Evolutionary conservation across 2,797 vertebrate genomes (phyloP), one percentile per base, ranked within the genome.

Genomic region (Muraenolepis orangiensis): DNA sequence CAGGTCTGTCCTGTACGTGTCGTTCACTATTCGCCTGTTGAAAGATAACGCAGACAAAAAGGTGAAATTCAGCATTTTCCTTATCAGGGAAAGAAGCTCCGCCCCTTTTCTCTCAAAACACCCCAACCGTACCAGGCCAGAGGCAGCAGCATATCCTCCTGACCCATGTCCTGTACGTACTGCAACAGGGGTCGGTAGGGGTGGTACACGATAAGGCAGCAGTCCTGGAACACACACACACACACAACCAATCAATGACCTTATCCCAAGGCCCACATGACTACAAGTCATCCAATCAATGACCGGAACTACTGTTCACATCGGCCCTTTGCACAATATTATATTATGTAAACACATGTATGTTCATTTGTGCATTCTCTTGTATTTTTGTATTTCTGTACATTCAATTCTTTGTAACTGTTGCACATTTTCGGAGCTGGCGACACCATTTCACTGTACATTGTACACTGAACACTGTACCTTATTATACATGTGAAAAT

Each of bases 101-200:
- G 57, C 23, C 51, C 51, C 10, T 57, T 1, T 14, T 14, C 26
- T 29, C 26, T 57, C 51, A n/a, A 57, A 57, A 57, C 51, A 57
- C 57, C 23, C 57, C 38, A 8, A 46, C 74, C 76, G 4, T 95
- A 99, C 98, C 98, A 99, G 89, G 98, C 97, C 2, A 99, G 92
- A 32, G 97, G 98, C 80, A 99, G 95, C 87, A 99, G 92, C 97
- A 99, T 98, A 88, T 99, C 98, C 91, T 99, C 98, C 93, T 99
- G 98, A 82, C 98, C 98, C 98, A 99, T 99, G 86, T 99, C 98
- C 92, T 99, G 98, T 75, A 99, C 97, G 83, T 99, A 99, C 82
- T 99, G 98, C 88, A 99, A 86, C 87, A 99, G 91, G 51, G 98
- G 97, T 94, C 98, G 95, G 78, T 99, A 99, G 66, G 98, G 98